These are phyloP conservation scores for Hetaerina americana DNA, from an alignment of 1,140 invertebrate species.

Conservation along the genomic window DNA sequence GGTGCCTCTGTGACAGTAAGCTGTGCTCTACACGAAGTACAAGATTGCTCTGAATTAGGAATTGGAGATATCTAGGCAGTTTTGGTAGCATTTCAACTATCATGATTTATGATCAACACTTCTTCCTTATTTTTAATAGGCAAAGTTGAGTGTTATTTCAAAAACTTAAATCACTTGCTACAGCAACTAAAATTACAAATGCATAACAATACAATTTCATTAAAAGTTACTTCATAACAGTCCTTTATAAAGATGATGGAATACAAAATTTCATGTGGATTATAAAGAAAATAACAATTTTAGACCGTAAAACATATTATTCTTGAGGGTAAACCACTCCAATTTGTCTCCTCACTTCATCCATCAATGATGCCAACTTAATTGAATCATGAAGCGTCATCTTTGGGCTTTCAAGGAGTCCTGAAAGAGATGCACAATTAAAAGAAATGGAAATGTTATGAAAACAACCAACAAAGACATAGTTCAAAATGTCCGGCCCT, in stretches of 20 bases:
- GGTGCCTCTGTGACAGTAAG: neutral
- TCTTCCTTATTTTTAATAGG: neutral
- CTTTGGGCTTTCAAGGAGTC: conserved; percentile 22
- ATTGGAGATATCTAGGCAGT: neutral
- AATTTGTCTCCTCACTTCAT: conserved; percentile 25
- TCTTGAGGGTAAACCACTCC: conserved; percentile 25
- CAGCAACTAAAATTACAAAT: neutral
- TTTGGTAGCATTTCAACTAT: neutral
- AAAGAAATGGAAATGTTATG: no score
- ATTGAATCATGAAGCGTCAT: conserved; percentile 24
- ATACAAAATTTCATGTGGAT: neutral
- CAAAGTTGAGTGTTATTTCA: neutral
- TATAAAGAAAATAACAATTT: conserved; percentile 1
- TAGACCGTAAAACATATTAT: neutral
- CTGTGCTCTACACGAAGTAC: neutral
- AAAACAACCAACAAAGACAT: no score
- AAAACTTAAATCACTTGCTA: neutral
- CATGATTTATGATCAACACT: neutral
- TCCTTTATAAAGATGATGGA: neutral
- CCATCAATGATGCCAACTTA: conserved; percentile 23
- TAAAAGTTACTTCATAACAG: neutral
- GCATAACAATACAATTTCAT: neutral
- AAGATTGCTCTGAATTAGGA: neutral
- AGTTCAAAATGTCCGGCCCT: no score
- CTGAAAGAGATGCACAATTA: conserved; percentile 14